Conservation (phyloP, 2,113 vertebrate genomes). For the Azemiops feae region DNA sequence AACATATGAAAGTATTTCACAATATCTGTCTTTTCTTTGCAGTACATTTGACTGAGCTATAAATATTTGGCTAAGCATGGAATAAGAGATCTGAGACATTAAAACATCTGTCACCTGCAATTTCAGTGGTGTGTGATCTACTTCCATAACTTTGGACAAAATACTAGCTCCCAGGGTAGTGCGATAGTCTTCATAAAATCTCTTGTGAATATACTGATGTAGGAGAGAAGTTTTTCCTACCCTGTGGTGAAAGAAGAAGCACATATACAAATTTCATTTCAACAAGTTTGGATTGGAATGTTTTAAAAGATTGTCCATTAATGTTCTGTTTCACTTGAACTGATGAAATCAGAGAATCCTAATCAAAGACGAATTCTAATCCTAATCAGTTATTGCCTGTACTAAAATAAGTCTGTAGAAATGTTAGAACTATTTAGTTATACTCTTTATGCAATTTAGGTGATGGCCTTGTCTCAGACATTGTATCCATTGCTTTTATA, state of each 20-base stretch:
- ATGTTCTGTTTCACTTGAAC: neutral
- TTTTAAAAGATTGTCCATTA: neutral
- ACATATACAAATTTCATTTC: neutral
- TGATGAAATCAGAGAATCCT: neutral
- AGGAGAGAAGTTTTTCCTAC: constrained; percentile 83
- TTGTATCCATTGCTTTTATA: neutral
- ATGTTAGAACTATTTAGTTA: neutral
- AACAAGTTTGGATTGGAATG: neutral
- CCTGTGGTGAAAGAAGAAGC: constrained; percentile 37
- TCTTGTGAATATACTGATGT: constrained; percentile 79
- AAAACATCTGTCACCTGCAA: constrained; percentile 70
- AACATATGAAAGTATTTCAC: neutral
- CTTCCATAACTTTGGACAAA: constrained; percentile 68
- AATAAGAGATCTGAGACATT: neutral
- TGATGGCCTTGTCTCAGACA: neutral
- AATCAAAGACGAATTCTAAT: neutral
- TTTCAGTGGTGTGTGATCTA: constrained; percentile 71
- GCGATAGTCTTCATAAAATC: constrained; percentile 74
- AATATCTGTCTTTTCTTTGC: neutral
- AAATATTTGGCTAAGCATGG: neutral
- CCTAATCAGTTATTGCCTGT: neutral
- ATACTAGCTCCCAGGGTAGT: constrained; percentile 80
- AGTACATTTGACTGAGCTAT: neutral
- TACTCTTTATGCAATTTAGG: neutral
- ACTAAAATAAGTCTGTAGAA: neutral